These are phyloP conservation scores for Melanogrammus aeglefinus DNA, from an alignment of 2,797 vertebrate species.

Conservation along the genomic window DNA sequence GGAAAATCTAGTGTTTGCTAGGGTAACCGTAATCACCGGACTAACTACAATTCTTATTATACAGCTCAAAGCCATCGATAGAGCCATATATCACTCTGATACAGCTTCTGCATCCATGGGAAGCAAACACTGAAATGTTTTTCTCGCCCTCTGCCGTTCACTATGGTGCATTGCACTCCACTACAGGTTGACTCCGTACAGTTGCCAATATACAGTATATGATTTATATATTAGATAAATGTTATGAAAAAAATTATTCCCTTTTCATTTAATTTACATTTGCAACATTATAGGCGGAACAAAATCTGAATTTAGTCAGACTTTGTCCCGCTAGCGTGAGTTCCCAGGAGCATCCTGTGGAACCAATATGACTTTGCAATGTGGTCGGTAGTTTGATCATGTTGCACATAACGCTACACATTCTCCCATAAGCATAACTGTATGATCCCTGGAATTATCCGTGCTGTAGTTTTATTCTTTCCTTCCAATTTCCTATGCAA, in stretches of 20 bases:
- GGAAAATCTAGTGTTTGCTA: no score
- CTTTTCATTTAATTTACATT: background rate
- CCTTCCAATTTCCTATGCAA: background rate
- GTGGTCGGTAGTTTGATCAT: background rate
- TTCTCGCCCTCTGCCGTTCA: slow-evolving; percentile 32
- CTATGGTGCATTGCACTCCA: background rate
- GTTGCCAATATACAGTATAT: background rate
- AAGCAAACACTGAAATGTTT: background rate
- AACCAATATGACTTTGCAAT: background rate
- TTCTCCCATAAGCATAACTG: background rate
- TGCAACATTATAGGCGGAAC: background rate
- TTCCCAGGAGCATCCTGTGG: background rate
- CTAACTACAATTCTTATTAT: no score
- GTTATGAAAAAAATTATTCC: background rate
- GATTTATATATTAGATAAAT: background rate
- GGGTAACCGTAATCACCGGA: no score
- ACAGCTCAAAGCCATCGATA: no score
- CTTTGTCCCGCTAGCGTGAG: background rate
- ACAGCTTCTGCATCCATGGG: background rate
- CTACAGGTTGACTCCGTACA: background rate
- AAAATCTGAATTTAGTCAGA: background rate
- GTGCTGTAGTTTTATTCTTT: background rate
- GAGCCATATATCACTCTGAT: no score
- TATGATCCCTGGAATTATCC: background rate
- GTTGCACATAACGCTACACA: background rate